Percentiles rank a stretch among this genome's conserved stretches.
Conservation (phyloP, 2,113 vertebrate genomes). For the Otus sunia region DNA sequence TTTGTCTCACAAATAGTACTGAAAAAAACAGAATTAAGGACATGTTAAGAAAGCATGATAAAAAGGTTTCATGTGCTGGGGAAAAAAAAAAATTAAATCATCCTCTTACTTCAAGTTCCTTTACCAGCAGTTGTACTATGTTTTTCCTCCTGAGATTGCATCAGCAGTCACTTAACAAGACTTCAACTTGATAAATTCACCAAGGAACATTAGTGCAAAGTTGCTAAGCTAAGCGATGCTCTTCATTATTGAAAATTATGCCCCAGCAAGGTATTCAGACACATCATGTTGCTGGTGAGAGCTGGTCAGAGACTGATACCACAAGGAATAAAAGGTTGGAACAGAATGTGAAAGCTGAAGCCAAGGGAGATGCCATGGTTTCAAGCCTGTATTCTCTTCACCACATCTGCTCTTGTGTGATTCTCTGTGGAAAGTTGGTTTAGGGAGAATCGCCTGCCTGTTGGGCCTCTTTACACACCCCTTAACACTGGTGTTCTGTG, state of each 20-base stretch:
- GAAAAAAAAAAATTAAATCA: background rate
- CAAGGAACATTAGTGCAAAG: background rate
- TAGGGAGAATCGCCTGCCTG: rapidly evolving
- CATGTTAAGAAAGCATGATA: background rate
- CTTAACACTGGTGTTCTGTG: background rate
- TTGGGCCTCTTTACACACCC: rapidly evolving
- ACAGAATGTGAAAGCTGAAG: background rate
- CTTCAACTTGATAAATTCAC: background rate
- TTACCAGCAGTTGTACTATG: background rate
- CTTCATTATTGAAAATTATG: background rate
- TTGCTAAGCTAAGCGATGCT: background rate
- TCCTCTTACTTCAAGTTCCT: background rate
- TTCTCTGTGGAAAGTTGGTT: background rate
- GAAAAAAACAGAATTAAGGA: background rate
- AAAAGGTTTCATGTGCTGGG: background rate
- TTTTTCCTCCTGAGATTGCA: background rate
- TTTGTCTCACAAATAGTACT: background rate
- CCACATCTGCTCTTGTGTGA: background rate
- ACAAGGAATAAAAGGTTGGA: background rate
- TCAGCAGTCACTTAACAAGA: background rate
- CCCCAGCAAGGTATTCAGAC: background rate
- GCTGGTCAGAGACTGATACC: background rate
- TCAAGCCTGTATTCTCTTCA: background rate
- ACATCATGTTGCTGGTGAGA: background rate
- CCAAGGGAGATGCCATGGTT: background rate